Evolutionary conservation across 2,888 invertebrate genomes (phyloP).

Genomic region (Spisula solida): DNA sequence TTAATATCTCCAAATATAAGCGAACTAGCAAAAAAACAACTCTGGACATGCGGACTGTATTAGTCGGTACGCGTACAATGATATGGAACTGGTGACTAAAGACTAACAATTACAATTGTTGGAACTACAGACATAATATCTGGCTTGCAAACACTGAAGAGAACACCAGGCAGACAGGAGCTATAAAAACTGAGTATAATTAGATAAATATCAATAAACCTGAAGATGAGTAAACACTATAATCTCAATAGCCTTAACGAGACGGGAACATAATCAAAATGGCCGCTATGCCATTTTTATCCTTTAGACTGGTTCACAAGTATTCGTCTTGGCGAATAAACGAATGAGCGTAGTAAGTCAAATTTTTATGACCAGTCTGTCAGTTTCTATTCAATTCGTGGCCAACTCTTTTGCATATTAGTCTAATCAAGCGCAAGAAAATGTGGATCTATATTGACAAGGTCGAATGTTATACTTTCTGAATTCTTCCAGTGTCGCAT

Average conservation of each 20-base stretch:
- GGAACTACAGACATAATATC: not conserved
- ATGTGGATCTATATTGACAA: slow-evolving; percentile 61
- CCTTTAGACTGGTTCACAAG: not conserved
- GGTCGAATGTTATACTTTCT: slow-evolving; percentile 40
- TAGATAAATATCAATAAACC: slow-evolving; percentile 72
- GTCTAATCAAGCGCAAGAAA: slow-evolving; percentile 45
- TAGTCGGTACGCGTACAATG: no score
- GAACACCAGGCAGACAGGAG: slow-evolving; percentile 43
- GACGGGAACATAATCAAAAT: not conserved
- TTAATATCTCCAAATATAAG: no score
- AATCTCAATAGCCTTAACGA: slow-evolving; percentile 32
- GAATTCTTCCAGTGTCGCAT: not conserved
- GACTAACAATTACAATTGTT: not conserved
- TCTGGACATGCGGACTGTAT: no score
- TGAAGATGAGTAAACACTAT: slow-evolving; percentile 58
- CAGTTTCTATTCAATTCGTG: slow-evolving; percentile 66
- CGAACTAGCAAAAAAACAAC: no score
- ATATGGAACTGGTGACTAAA: not conserved
- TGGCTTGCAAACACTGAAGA: slow-evolving; percentile 47
- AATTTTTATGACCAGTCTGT: slow-evolving; percentile 61
- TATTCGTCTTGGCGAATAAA: slow-evolving; percentile 45
- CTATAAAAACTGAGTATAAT: slow-evolving; percentile 67
- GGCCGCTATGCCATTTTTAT: slow-evolving; percentile 30
- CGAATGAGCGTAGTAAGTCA: slow-evolving; percentile 60
- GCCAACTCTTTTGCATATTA: slow-evolving; percentile 64